These are phyloP conservation scores for Bombus turneri DNA, from an alignment of 1,140 invertebrate genomes.

Conservation along the genomic window DNA sequence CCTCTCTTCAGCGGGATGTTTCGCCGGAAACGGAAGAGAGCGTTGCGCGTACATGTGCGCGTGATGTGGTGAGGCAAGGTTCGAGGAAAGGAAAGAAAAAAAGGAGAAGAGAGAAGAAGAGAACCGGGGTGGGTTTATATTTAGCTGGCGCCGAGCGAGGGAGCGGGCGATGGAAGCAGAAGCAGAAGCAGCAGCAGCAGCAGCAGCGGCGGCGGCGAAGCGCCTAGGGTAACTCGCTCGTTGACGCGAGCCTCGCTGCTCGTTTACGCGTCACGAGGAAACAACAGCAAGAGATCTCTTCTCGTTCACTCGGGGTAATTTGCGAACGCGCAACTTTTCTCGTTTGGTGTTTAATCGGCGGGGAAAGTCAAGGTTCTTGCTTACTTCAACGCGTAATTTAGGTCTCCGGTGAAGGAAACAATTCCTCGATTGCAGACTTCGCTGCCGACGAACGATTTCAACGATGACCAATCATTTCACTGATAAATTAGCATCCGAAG, in stretches of 20 bases:
- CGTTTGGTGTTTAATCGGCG: background rate
- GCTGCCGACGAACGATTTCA: too few relatives aligned
- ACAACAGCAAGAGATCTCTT: background rate
- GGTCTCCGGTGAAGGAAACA: too few relatives aligned
- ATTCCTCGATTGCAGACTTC: too few relatives aligned
- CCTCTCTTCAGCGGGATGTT: background rate
- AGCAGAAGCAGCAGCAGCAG: too few relatives aligned
- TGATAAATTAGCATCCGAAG: too few relatives aligned
- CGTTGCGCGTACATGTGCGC: background rate
- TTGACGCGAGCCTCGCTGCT: background rate
- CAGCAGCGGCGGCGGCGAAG: background rate
- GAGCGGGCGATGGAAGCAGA: too few relatives aligned
- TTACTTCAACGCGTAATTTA: background rate
- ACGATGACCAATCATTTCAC: fast-evolving
- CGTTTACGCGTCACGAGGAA: conserved; percentile 12
- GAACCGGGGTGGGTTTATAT: conserved; percentile 23
- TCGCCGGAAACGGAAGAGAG: conserved; percentile 8
- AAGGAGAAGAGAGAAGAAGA: background rate
- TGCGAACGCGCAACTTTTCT: background rate
- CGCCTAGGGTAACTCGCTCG: conserved; percentile 13
- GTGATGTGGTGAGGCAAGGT: background rate
- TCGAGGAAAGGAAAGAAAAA: background rate
- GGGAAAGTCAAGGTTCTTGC: background rate
- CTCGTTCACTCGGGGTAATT: conserved; percentile 15
- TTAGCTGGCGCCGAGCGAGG: conserved; percentile 26